Evolutionary conservation across 1,140 invertebrate genomes (phyloP).

Genomic region (Drosophila mayri): DNA sequence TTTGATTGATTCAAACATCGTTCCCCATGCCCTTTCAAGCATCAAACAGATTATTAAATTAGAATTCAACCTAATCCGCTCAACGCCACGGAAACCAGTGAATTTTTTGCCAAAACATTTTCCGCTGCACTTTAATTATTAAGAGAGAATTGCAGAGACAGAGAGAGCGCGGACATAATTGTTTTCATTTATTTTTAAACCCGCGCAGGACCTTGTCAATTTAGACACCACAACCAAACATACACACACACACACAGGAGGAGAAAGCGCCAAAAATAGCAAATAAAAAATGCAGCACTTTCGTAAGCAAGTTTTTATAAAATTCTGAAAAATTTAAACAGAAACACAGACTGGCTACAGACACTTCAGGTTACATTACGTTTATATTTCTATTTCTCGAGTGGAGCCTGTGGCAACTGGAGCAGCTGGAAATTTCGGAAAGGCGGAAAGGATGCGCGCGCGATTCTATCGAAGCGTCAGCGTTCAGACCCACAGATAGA

Average conservation of each 20-base stretch:
- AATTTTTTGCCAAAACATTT: slow-evolving; percentile 15
- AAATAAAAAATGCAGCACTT: slow-evolving; percentile 12
- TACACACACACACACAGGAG: slow-evolving; percentile 18
- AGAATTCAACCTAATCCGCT: not conserved
- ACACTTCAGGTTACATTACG: slow-evolving; percentile 47
- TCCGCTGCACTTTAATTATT: slow-evolving; percentile 33
- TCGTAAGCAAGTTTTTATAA: slow-evolving; percentile 13
- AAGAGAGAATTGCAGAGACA: slow-evolving; percentile 13
- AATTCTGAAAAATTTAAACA: slow-evolving; percentile 1
- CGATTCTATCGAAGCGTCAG: slow-evolving; percentile 51
- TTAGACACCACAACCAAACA: slow-evolving; percentile 32
- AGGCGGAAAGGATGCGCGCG: slow-evolving; percentile 31
- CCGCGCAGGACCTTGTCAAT: slow-evolving; percentile 50
- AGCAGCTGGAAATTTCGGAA: slow-evolving; percentile 38
- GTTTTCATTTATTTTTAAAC: slow-evolving; percentile 76
- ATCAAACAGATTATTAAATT: slow-evolving; percentile 21
- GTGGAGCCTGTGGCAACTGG: slow-evolving; percentile 26
- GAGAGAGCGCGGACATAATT: slow-evolving; percentile 48
- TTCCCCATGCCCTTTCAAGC: not conserved
- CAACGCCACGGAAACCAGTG: slow-evolving; percentile 8
- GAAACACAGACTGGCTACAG: not conserved
- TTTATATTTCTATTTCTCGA: slow-evolving; percentile 28
- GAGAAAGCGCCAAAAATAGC: slow-evolving; percentile 45
- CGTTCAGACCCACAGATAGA: slow-evolving; percentile 68
- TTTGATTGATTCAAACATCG: not conserved